Base-by-base conservation (phyloP, 37 sponge, comb jelly and placozoan genomes). In the Diacarnus erythraeanus region DNA sequence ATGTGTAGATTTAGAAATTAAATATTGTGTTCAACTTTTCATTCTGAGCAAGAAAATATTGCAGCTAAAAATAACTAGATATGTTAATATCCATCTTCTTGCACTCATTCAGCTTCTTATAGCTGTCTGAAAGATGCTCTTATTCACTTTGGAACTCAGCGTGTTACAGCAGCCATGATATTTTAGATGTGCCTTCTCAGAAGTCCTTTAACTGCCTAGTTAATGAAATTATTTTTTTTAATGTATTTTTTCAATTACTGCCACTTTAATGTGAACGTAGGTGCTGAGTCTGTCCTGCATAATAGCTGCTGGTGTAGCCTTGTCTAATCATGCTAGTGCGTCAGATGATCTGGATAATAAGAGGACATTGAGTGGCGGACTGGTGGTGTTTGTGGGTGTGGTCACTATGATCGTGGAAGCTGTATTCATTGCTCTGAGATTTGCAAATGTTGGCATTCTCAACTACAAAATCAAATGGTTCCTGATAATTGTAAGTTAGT, bases 381-480 rank as follows among this genome's bases (percentile, higher is more conserved):
- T 84, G 38, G 77, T 75, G 21, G 20, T 89, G 38, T 56, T 12
- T 2, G 72, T 77, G 18, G 81, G 68, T 31, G 39, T 67, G 30
- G 69, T 64, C 23, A 64, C 57, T 15, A 3, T 76, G 54, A 31
- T 64, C 20, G 20, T 80, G 1, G 86, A 89, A 74, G 42, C 59
- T 12, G 66, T 39, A 1, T 18, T 72, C 12, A 44, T 89, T 21
- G 68, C 31, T 31, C 34, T 89, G 38, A 57, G 90, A 41, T 84
- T 89, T 57, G 21, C 84, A 20, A 89, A 89, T 58, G 8, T 84
- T 54, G 86, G 72, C 0, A 0, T 76, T n/a, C 36, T 89, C 59
- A 71, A 70, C 38, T n/a, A 61, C 57, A 64, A 71, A 36, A 69
- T 79, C 34, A 41, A 30, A 0, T 29, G 31, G 10, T 66, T 76